Base-by-base conservation (phyloP, 2,113 vertebrate species). In the Oreochromis tanganicae region DNA sequence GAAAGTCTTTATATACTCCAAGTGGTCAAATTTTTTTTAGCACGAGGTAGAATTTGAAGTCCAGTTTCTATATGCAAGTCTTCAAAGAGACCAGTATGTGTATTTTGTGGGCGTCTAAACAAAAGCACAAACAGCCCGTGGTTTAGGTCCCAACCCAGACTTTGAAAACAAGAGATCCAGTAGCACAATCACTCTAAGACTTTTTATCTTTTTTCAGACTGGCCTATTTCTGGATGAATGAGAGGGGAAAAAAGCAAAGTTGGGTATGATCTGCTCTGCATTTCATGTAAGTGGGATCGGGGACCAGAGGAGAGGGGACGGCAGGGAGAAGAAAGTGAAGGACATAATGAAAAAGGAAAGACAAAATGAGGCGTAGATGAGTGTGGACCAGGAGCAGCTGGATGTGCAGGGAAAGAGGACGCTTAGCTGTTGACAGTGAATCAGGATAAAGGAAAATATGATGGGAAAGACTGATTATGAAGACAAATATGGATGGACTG, bases 211-310 rank as follows among this genome's bases (percentile, higher is more conserved):
- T 50, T 36, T 52, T 87, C 54, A 87, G 55, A 71, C 38, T 57
- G 48, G 80, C 27, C 56, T 86, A 27, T 91, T 80, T 91, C 41
- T 86, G 68, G 88, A 86, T 80, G 83, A 82, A 52, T 52, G 36
- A 84, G 57, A 78, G 46, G 4, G 4, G 78, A 2, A 29, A 83
- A 66, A 84, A 16, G 43, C 2, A 6, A 82, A 54, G 68, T 78
- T 91, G 89, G 59, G 90, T n/a, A 38, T 48, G 84, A 79, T 80
- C 57, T 85, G 73, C 36, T 55, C 79, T 89, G 57, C 50, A 83
- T 92, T 92, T 90, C 73, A 83, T 86, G 92, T 41, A 81, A 73
- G 89, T 66, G 16, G 50, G 85, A 87, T 89, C 88, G 89, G 81
- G 82, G 63, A 80, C 81, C 19, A 43, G 16, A 54, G 54, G 32